Percentiles rank a stretch among this genome's conserved stretches.
phyloP scores from a whole-genome alignment of 2,888 invertebrate species.

The Eudemis profundana region DNA sequence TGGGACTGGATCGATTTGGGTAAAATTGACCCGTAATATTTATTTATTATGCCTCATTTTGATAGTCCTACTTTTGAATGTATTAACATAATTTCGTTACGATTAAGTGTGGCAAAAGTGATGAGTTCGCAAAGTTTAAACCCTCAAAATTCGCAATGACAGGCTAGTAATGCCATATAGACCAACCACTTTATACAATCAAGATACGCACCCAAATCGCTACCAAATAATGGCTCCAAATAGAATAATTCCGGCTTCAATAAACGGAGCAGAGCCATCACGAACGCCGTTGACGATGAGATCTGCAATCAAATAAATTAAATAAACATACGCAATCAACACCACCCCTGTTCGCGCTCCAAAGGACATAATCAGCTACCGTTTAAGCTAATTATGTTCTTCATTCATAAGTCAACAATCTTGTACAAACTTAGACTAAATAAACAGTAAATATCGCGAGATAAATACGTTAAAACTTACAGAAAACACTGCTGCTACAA shows the following conservation, averaged over 20 bases:
- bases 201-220: conserved; percentile 62
- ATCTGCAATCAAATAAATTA: conserved; percentile 61
- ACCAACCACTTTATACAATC: not conserved
- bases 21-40: too few species aligned
- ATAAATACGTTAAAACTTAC: conserved; percentile 60
- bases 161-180: too few species aligned
- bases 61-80: too few species aligned
- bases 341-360: conserved; percentile 20
- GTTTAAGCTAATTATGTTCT: conserved; percentile 19
- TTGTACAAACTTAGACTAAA: conserved; percentile 14
- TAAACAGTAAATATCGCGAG: conserved; percentile 30
- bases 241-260: conserved; percentile 72
- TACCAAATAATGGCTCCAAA: conserved; percentile 63
- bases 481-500: conserved; percentile 76
- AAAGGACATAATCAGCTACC: conserved; percentile 9
- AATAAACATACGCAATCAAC: conserved; percentile 30
- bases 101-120: too few species aligned
- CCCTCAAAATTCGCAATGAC: too few species aligned
- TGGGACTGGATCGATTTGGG: too few species aligned
- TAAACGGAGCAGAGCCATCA: conserved; percentile 68
- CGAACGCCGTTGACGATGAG: conserved; percentile 75
- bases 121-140: too few species aligned
- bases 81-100: too few species aligned
- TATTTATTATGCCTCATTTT: too few species aligned
- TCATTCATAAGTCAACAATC: conserved; percentile 39